Base-by-base conservation (phyloP, 2,888 invertebrate species). In the Dioctria rufipes region DNA sequence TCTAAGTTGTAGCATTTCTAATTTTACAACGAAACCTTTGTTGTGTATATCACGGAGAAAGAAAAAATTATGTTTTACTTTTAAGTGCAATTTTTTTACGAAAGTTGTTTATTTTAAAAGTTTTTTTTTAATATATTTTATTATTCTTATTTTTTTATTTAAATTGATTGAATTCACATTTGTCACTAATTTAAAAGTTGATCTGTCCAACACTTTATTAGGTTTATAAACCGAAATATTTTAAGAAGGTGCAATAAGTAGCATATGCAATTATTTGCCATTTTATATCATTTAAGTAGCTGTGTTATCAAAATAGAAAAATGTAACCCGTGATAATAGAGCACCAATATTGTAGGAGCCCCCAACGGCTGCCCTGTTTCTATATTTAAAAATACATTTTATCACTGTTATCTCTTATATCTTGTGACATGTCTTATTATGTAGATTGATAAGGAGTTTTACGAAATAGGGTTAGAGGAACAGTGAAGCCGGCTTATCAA, bases 401-500 rank as follows among this genome's bases (percentile, higher is more conserved):
- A 39, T 54, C 9, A 51, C 37, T 46, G 49, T 71, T 71, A 71
- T 71, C 67, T 39, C 8, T 13, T 49, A 25, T 25, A 54, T 71
- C 71, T 71, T 54, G 71, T 71, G 71, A 71, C 71, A 71, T 69
- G 69, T 49, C 54, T 49, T 40, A 13, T 4, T 9, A 6, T 54
- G 54, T 51, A 51, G 37, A 71, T 5, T 8, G 11, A 60, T 8
- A 60, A 60, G 11, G 4, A 39, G 8, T 8, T 2, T 37, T n/a
- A 13, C 5, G 40, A 73, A 58, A 73, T 73, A 73, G 42, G 58
- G 58, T 73, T 73, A 60, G 42, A 49, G 73, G 40, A 25, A 40
- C 73, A 54, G 42, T 37, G 73, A 73, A 51, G 73, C 60, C 73
- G 73, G 54, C 58, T 73, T 73, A 73, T 73, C 73, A 73, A 58